Base-by-base conservation (phyloP, 2,888 invertebrate genomes). In the Paralinhomoeus sp. region DNA sequence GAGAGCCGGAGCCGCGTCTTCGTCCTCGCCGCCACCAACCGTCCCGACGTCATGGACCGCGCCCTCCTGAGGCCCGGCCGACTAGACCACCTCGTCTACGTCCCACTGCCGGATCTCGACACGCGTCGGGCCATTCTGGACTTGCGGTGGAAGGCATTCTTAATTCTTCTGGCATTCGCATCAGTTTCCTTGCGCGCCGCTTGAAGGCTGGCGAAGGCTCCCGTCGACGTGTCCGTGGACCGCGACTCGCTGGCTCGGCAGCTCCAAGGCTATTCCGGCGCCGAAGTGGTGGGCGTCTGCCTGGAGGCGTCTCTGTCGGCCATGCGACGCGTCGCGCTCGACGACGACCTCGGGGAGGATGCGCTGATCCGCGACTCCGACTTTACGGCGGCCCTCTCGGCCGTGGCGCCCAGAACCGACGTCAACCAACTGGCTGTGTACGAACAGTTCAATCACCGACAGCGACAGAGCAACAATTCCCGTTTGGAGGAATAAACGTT, bases 1-100 rank as follows among this genome's bases (percentile, higher is more conserved):
- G 80, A 82, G 45, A 27, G 27, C 7, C 38, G 20, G 21, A 9
- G 13, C 43, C 76, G 81, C 56, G 89, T 97, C 0, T 80, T 80
- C 1, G 75, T 97, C 45, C 71, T 97, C 22, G 93, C 87, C 7
- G 93, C 97, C 0, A 97, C 93, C 1, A 97, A 97, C 66, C 72
- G 93, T 24, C 93, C 93, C 0, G 89, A 93, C 62, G 75, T 79
- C 63, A 81, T 97, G 57, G 93, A 97, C n/a, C 56, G 74, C 72
- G 91, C 91, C 0, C 66, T 97, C 21, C 65, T 93, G 23, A 70
- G 91, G 45, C 87, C 89, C 0, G 87, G 91, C 0, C 73, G 91
- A 38, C 70, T 93, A 39, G 89, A 89, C 64, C 71, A 83, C 45
- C 73, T 87, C 24, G 76, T 93, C 43, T 85, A 93, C 60, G 89